phyloP scores from a whole-genome alignment of 2,888 invertebrate genomes.

The Baronia brevicornis region DNA sequence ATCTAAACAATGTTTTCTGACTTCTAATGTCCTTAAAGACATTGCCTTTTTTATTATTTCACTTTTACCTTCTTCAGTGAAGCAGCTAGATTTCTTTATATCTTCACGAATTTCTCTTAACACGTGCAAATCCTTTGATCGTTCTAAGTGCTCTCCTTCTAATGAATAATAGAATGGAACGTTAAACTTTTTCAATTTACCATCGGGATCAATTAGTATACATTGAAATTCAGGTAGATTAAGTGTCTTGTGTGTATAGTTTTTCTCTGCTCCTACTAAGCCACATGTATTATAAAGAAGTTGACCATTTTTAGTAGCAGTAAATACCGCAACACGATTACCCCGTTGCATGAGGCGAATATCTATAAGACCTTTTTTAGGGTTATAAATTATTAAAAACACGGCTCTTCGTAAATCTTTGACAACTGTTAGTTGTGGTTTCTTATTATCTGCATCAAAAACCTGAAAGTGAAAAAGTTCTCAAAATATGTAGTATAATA shows the following conservation, averaged over 20 bases:
- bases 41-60: conserved; percentile 75
- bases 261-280: conserved; percentile 81
- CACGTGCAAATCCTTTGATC: conserved; percentile 91
- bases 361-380: conserved; percentile 93
- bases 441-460: conserved; percentile 59
- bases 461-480: conserved; percentile 54
- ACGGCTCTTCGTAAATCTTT: conserved; percentile 78
- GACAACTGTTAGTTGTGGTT: conserved; percentile 52
- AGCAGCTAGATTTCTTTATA: conserved; percentile 74
- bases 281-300: conserved; percentile 88
- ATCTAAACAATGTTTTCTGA: conserved; percentile 82
- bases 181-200: conserved; percentile 85
- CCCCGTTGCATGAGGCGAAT: conserved; percentile 95
- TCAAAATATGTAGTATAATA: conserved; percentile 1
- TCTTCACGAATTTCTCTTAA: conserved; percentile 83
- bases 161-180: conserved; percentile 95
- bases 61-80: conserved; percentile 62
- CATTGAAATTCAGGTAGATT: conserved; percentile 81
- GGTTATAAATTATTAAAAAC: conserved; percentile 94
- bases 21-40: conserved; percentile 82
- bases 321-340: conserved; percentile 91
- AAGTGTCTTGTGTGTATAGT: conserved; percentile 70
- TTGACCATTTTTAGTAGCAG: conserved; percentile 89
- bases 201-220: conserved; percentile 88
- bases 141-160: conserved; percentile 89